Evolutionary conservation across 2,888 invertebrate species (phyloP).

Genomic region (Aromia moschata): DNA sequence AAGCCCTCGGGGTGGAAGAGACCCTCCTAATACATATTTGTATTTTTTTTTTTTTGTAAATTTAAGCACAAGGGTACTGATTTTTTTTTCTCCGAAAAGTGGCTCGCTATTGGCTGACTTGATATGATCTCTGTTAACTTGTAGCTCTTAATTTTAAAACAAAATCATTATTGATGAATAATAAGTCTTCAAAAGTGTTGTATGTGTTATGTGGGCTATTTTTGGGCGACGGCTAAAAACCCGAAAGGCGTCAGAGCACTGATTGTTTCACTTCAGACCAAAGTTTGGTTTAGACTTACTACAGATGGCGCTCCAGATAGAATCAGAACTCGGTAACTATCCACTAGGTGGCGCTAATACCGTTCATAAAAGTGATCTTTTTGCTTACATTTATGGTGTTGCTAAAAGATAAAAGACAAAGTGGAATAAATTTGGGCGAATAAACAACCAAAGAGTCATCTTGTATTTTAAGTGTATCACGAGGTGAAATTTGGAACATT

Average conservation of each 20-base stretch:
- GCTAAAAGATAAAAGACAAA: too few species aligned
- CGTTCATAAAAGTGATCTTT: too few species aligned
- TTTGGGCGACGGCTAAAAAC: slow-evolving; percentile 20
- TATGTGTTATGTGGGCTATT: slow-evolving; percentile 35
- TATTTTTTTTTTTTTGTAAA: slow-evolving; percentile 42
- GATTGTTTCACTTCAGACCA: too few species aligned
- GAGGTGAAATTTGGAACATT: too few species aligned
- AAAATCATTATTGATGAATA: slow-evolving; percentile 27
- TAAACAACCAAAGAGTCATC: too few species aligned
- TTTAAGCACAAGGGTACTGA: slow-evolving; percentile 57
- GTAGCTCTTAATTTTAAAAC: slow-evolving; percentile 25
- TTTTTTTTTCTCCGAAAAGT: slow-evolving; percentile 49
- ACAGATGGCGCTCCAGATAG: not conserved
- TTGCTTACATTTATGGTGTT: too few species aligned
- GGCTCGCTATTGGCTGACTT: slow-evolving; percentile 53
- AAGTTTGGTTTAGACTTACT: too few species aligned
- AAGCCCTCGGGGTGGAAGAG: slow-evolving; percentile 37
- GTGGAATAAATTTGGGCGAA: too few species aligned
- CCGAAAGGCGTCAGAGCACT: slow-evolving; percentile 27
- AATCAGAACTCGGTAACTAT: too few species aligned
- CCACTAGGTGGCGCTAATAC: too few species aligned
- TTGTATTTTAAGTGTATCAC: too few species aligned
- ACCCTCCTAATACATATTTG: slow-evolving; percentile 35
- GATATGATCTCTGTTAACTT: slow-evolving; percentile 51
- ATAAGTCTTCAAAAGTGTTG: slow-evolving; percentile 28